These are phyloP conservation scores for Eulithis prunata DNA, from an alignment of 2,888 invertebrate species.

Conservation along the genomic window DNA sequence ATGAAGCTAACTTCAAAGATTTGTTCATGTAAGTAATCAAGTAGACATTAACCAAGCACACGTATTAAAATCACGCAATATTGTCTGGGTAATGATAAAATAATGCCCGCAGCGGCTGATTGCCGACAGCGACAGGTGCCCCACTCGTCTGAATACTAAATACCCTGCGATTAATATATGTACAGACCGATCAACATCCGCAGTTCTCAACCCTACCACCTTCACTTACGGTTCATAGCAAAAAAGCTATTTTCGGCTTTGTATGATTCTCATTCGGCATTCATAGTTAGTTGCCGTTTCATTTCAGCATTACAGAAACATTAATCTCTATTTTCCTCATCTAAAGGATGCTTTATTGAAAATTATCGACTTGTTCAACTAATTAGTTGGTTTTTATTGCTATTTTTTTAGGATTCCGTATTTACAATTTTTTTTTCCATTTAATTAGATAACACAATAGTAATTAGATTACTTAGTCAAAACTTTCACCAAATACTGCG, in stretches of 20 bases:
- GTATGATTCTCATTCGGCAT: slow-evolving; percentile 50
- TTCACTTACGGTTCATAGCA: slow-evolving; percentile 22
- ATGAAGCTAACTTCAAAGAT: slow-evolving; percentile 11
- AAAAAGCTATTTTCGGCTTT: slow-evolving; percentile 18
- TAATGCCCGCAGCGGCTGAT: slow-evolving; percentile 66
- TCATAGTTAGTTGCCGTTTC: slow-evolving; percentile 57
- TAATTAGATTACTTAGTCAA: too few relatives aligned
- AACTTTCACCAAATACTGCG: too few relatives aligned
- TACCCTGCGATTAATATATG: slow-evolving; percentile 49
- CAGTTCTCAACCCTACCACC: slow-evolving; percentile 17
- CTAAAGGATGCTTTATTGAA: slow-evolving; percentile 2
- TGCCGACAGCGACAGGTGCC: slow-evolving; percentile 64
- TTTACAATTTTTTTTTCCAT: too few relatives aligned
- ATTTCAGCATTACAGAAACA: slow-evolving; percentile 48
- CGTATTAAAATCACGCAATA: slow-evolving; percentile 61
- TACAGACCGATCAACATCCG: slow-evolving; percentile 26
- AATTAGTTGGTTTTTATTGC: background rate
- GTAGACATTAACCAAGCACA: slow-evolving; percentile 48
- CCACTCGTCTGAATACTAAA: slow-evolving; percentile 65
- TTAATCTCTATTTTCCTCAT: slow-evolving; percentile 40
- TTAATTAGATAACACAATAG: too few relatives aligned
- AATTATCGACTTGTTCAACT: background rate
- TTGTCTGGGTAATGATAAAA: slow-evolving; percentile 68
- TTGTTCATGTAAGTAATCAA: slow-evolving; percentile 31
- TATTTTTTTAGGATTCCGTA: background rate